Base-by-base conservation (phyloP, 2,797 vertebrate species). In the Microctenopoma steveboyesi region DNA sequence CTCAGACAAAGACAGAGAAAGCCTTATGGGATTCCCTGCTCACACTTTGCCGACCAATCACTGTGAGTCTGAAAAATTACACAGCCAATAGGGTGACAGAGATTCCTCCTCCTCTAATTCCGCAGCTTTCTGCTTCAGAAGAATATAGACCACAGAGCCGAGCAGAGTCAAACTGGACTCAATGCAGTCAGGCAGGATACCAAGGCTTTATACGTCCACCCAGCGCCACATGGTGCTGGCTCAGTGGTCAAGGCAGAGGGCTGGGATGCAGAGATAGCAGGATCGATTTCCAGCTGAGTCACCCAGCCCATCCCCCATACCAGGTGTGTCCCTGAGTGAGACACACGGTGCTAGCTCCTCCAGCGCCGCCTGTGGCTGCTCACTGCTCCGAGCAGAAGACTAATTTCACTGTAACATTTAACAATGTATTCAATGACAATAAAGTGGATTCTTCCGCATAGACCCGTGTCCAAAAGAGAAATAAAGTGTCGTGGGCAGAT, bases 21-120 rank as follows among this genome's bases (percentile, higher is more conserved):
- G 42, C 18, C 72, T 51, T 30, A 63, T 74, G 86, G 86, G 82
- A 82, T 77, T 90, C 83, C 83, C 83, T 82, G 46, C 42, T 49
- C 69, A 18, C 48, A 13, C 55, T 35, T 28, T 52, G 52, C 59
- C 70, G 78, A 75, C 91, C 89, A 92, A 78, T 91, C 78, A 79
- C 40, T 76, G 43, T 1, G 3, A 63, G 39, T n/a, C 49, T 64
- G 33, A 69, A 61, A 78, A 79, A 62, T 46, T 49, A 3, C 25
- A 40, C 63, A 15, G 37, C 90, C 89, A 92, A 91, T 92, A 27
- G 60, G 45, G 45, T 1, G 0, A 15, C 48, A 37, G 35, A 55
- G 54, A 50, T 42, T 64, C 60, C 54, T 72, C 75, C 51, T 76
- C 69, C 50, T 64, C 67, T 48, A 48, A 51, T 53, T 74, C 54